Conservation (phyloP, 2,888 invertebrate species). For the Nomada goodeniana region DNA sequence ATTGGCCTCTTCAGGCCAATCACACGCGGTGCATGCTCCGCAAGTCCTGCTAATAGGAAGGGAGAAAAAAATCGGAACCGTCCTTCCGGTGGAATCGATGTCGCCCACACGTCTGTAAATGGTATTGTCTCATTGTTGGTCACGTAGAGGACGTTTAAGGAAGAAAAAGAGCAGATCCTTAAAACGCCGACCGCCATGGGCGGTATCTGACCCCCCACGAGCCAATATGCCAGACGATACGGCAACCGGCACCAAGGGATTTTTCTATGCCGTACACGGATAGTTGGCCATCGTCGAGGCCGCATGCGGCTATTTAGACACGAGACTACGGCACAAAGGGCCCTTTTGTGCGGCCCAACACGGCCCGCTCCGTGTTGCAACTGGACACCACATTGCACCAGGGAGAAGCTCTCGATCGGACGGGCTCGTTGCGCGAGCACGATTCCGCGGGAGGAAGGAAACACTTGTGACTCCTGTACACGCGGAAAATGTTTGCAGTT, state of each 20-base stretch:
- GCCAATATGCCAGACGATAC: slow-evolving; percentile 48
- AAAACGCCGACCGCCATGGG: slow-evolving; percentile 72
- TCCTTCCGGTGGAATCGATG: slow-evolving; percentile 39
- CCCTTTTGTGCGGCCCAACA: slow-evolving; percentile 76
- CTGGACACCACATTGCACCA: slow-evolving; percentile 81
- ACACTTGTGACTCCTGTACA: background rate
- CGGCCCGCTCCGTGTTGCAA: slow-evolving; percentile 76
- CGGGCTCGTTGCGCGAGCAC: slow-evolving; percentile 27
- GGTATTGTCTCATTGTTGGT: slow-evolving; percentile 28
- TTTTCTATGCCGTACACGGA: slow-evolving; percentile 75
- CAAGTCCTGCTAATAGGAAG: background rate
- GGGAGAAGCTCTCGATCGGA: slow-evolving; percentile 38
- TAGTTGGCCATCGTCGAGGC: slow-evolving; percentile 58
- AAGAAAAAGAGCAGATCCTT: slow-evolving; percentile 54
- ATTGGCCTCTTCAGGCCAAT: background rate
- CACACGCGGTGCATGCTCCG: background rate
- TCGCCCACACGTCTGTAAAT: slow-evolving; percentile 6
- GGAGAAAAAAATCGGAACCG: background rate
- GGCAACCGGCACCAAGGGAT: slow-evolving; percentile 64
- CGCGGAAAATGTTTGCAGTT: background rate
- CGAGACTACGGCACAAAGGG: slow-evolving; percentile 77
- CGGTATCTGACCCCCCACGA: slow-evolving; percentile 80
- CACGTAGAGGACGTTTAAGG: slow-evolving; percentile 40
- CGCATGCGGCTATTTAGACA: slow-evolving; percentile 73
- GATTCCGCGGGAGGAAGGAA: slow-evolving; percentile 21